Conservation (phyloP, 2,113 vertebrate species). For the Tachysurus fulvidraco region DNA sequence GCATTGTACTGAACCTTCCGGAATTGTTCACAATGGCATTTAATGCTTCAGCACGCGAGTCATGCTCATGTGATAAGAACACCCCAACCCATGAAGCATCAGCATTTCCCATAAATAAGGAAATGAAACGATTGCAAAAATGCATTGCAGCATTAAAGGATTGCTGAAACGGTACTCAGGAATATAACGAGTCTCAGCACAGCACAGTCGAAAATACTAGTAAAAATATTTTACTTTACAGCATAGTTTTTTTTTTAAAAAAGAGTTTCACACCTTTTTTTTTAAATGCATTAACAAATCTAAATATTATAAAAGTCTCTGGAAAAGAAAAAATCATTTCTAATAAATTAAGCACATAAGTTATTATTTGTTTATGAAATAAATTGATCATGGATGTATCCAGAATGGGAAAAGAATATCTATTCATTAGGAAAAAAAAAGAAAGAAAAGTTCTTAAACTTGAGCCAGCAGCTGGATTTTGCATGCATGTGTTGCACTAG, state of each 20-base stretch:
- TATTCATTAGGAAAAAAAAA: conserved; percentile 28
- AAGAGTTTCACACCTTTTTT: conserved; percentile 34
- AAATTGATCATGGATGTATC: conserved; percentile 45
- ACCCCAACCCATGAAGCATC: conserved; percentile 48
- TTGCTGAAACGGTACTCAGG: conserved; percentile 55
- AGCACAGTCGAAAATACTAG: conserved; percentile 61
- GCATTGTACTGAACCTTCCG: conserved; percentile 31
- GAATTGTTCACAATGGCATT: conserved; percentile 44
- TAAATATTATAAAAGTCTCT: conserved; percentile 68
- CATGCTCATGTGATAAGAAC: conserved; percentile 45
- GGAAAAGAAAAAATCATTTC: conserved; percentile 62
- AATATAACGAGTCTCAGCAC: conserved; percentile 46
- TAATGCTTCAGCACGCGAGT: conserved; percentile 33
- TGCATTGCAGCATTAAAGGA: conserved; percentile 59
- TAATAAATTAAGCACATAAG: conserved; percentile 81
- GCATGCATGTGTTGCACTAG: conserved; percentile 53
- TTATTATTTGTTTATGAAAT: conserved; percentile 66
- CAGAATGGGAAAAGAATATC: conserved; percentile 15
- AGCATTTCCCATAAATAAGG: conserved; percentile 31
- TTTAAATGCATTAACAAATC: conserved; percentile 47
- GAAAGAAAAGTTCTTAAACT: conserved; percentile 52
- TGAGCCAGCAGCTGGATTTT: conserved; percentile 53
- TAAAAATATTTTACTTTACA: conserved; percentile 61
- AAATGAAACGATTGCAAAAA: conserved; percentile 30
- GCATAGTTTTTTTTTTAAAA: conserved; percentile 58